Evolutionary conservation across 1,140 invertebrate genomes (phyloP).

Genomic region (Gonatopus flavifemur): DNA sequence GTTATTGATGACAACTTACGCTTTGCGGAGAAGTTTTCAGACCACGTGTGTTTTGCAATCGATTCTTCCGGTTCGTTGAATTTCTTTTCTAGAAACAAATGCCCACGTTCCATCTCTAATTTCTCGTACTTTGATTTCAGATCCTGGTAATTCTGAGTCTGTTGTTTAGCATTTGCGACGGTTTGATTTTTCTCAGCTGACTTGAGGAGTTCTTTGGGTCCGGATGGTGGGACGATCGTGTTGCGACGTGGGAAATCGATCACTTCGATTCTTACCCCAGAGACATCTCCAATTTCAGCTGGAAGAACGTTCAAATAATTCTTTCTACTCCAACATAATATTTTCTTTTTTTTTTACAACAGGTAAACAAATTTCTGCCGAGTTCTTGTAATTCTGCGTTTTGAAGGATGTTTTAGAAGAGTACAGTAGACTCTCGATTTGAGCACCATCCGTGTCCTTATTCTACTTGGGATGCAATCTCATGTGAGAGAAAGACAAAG

Average conservation of each 20-base stretch:
- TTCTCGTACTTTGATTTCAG: slow-evolving; percentile 35
- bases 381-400: no score
- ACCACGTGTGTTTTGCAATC: slow-evolving; percentile 6
- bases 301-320: slow-evolving; percentile 4
- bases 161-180: slow-evolving; percentile 12
- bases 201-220: slow-evolving; percentile 42
- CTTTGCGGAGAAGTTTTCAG: slow-evolving; percentile 13
- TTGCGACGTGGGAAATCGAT: slow-evolving; percentile 12
- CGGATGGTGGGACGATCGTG: slow-evolving; percentile 35
- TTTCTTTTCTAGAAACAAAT: slow-evolving; percentile 18
- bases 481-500: no score
- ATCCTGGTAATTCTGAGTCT: slow-evolving; percentile 32
- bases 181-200: slow-evolving; percentile 17
- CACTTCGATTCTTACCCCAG: slow-evolving; percentile 4
- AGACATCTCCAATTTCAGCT: slow-evolving; percentile 9
- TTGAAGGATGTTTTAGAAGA: no score
- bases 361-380: no score
- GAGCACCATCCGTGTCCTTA: no score
- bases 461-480: no score
- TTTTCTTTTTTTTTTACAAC: slow-evolving; percentile 1
- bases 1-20: no score
- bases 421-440: no score
- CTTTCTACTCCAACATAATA: neutral
- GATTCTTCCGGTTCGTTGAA: neutral
- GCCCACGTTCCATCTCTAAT: slow-evolving; percentile 15